Evolutionary conservation across 1,140 invertebrate species (phyloP), one percentile per base, ranked within the genome.

Genomic region (Gonioctena quinquepunctata): DNA sequence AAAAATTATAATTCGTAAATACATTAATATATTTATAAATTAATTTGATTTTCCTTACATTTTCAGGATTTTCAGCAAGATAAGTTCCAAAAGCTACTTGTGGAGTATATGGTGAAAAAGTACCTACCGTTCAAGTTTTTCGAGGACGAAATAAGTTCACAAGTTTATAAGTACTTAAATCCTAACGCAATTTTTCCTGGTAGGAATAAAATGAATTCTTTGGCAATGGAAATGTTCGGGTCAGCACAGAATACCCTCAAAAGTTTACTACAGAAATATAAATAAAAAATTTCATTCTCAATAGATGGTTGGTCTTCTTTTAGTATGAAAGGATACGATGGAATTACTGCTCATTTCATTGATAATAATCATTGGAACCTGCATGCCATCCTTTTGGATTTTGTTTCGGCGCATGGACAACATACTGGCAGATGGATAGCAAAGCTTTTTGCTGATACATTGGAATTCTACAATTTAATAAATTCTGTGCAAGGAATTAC

Each of bases 361-460:
- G 59, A 69, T 50, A 69, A 63, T 26, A 69, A n/a, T n/a, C n/a
- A 69, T 22, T 63, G 67, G 67, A 69, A 62, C 4, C 25, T 69
- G 8, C 57, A 69, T 63, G 2, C 26, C 21, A 50, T 69, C 22
- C 42, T 28, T 60, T n/a, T n/a, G n/a, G n/a, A n/a, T 52, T 52
- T 54, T 54, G 49, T 50, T 3, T 54, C 1, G 18, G 50, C 18
- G 1, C 2, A 65, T 65, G 3, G 63, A 50, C 28, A 52, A 65
- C 0, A 65, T 50, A 65, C 63, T 50, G 63, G 48, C 28, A 52
- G 23, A 52, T 48, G 23, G 7, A 65, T 65, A 23, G 18, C 48
- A 23, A 65, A 65, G 50, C 18, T 54, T 54, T 54, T 54, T 21
- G 19, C 19, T 54, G 52, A 54, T 54, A 21, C 52, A 54, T 21